Percentiles rank a stretch among this genome's conserved stretches.
phyloP scores from a whole-genome alignment of 1,140 invertebrate genomes.

The Dreissena rostriformis region DNA sequence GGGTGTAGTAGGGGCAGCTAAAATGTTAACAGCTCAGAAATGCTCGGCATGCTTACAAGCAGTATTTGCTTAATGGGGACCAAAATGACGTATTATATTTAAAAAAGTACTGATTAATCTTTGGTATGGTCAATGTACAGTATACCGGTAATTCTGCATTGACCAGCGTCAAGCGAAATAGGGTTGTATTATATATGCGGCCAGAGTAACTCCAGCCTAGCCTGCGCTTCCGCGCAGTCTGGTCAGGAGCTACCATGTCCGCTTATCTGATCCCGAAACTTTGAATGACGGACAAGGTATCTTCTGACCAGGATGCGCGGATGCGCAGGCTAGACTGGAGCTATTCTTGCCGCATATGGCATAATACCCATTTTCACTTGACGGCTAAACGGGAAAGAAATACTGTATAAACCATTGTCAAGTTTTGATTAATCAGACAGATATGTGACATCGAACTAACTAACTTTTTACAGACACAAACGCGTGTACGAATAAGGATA shows the following conservation, averaged over 20 bases:
- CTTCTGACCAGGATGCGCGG: no score
- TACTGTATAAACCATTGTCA: not conserved
- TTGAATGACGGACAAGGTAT: no score
- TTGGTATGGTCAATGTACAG: not conserved
- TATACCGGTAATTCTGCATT: no score
- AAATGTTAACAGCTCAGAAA: not conserved
- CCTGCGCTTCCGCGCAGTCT: no score
- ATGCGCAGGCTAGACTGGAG: no score
- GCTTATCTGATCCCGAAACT: no score
- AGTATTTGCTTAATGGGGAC: not conserved
- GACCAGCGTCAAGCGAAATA: no score
- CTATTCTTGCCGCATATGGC: no score
- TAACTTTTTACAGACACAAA: not conserved
- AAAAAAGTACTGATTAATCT: not conserved
- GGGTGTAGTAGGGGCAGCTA: not conserved
- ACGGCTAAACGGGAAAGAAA: not conserved
- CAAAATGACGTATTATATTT: not conserved
- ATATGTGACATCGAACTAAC: not conserved
- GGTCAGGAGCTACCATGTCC: no score
- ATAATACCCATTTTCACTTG: not conserved
- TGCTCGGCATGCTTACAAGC: not conserved
- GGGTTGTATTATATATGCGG: no score
- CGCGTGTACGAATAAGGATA: not conserved
- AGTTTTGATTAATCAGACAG: not conserved
- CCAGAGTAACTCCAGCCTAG: no score